Base-by-base conservation (phyloP, 2,797 vertebrate species). In the Eospalax fontanierii region DNA sequence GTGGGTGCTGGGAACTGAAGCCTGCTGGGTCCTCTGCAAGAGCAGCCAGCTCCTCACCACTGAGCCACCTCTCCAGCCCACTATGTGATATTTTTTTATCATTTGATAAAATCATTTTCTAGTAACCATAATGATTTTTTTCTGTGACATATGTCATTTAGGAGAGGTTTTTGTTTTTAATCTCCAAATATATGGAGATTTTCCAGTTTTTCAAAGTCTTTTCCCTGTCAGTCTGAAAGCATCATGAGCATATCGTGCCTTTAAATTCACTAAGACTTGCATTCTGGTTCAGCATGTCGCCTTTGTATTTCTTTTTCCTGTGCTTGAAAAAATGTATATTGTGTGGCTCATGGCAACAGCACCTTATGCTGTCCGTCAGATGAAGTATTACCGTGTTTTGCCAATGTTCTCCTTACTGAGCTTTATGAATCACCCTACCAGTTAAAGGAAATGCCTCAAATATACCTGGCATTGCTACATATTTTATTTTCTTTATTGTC, bases 101-200 rank as follows among this genome's bases (percentile, higher is more conserved):
- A 75, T 28, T 68, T 87, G n/a, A 70, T 79, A 80, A 71, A 87
- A 86, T 24, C 57, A 75, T 65, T 91, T 75, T 93, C 54, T 91
- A 71, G 83, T 75, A 54, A 18, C 21, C 16, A 82, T 5, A 38
- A 84, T 89, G 40, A 79, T 90, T 21, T 38, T 94, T 90, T 94
- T 90, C 71, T 90, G 79, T 84, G 50, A 54, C 3, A 76, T 59
- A 15, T 1, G 18, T 88, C 71, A 75, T 71, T 85, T 83, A 10
- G 33, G 84, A 90, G 21, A 3, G 40, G 8, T 74, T 82, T 68
- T 54, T 12, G 6, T 38, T 86, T 85, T 54, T 4, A 43, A 10
- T 75, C 57, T 90, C 54, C 35, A 94, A 92, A 71, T 50, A 46
- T 24, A 15, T 65, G 46, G 35, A 28, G 22, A 71, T 82, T 73